Base-by-base conservation (phyloP, 2,797 vertebrate species). In the Alauda arvensis region DNA sequence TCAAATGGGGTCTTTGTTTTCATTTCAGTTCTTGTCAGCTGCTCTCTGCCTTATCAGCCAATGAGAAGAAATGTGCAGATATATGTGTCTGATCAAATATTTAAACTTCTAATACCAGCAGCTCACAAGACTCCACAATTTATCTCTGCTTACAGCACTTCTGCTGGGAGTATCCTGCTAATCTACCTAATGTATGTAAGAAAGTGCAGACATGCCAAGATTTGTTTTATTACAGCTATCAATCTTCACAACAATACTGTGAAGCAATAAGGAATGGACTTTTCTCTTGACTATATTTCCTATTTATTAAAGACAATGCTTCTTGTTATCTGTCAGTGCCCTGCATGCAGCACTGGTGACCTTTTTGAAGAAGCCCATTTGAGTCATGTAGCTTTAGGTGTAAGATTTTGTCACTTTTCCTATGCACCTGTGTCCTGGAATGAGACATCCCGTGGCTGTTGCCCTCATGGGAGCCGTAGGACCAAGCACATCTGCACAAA, bases 81-180 rank as follows among this genome's bases (percentile, higher is more conserved):
- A 28, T 55, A 89, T 57, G 26, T 49, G 57, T 51, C 60, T 85
- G 83, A 92, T 94, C 55, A 95, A 95, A 93, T 94, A 95, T 90
- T 94, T 91, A 85, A 52, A 88, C 80, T 95, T 90, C 68, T 85
- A 93, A 93, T 82, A 46, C 45, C 53, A 91, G 66, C 56, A 86
- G 43, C 77, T 90, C 46, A 62, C 55, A 79, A 66, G 77, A 80
- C 53, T 52, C 46, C n/a, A 20, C 66, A 77, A 92, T 91, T 89
- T 91, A 91, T 75, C 81, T 70, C 51, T 93, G 77, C 91, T 95
- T 89, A 69, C 4, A 16, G 39, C 40, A 72, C 49, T 89, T 95
- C 81, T 89, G 63, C 86, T 93, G 81, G 34, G 91, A 94, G 69
- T 81, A 77, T 42, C 53, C 83, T 84, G 33, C 63, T 95, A 90